Evolutionary conservation across 35 echinoderm and acorn worm genomes (phyloP).

Genomic region (Lytechinus variegatus): DNA sequence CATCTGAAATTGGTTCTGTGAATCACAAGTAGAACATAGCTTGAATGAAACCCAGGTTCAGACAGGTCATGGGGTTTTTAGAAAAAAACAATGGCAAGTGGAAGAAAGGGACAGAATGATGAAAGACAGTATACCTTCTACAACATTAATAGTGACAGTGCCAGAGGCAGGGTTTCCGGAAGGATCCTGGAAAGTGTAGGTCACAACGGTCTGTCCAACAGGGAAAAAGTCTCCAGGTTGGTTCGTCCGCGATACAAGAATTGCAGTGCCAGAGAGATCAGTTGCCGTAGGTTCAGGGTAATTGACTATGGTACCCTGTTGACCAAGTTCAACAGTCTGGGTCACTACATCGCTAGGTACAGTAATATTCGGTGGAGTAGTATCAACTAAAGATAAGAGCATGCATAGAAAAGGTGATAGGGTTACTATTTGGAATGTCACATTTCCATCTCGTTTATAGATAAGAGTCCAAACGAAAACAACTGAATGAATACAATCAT

Average conservation of each 20-base stretch:
- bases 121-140: conserved; percentile 24
- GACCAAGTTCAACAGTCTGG: not conserved
- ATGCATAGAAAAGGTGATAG: not conserved
- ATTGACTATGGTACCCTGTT: not conserved
- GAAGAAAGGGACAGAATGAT: too few relatives aligned
- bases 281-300: conserved; percentile 43
- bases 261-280: conserved; percentile 15
- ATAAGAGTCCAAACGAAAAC: too few relatives aligned
- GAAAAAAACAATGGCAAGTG: too few relatives aligned
- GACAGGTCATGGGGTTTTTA: too few relatives aligned
- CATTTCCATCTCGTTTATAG: too few relatives aligned
- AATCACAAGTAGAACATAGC: too few relatives aligned
- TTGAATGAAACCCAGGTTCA: too few relatives aligned
- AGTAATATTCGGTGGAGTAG: conserved; percentile 39
- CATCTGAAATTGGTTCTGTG: too few relatives aligned
- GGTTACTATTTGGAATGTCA: too few relatives aligned
- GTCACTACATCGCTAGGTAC: not conserved
- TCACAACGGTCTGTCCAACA: conserved; percentile 15
- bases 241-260: conserved; percentile 34
- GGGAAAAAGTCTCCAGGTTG: conserved; percentile 39
- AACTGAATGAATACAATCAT: too few relatives aligned
- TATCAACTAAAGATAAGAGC: conserved; percentile 41
- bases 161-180: conserved; percentile 38
- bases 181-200: conserved; percentile 50
- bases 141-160: conserved; percentile 29